These are phyloP conservation scores for Caenorhabditis auriculariae DNA, from an alignment of 2,888 invertebrate species.

Conservation along the genomic window DNA sequence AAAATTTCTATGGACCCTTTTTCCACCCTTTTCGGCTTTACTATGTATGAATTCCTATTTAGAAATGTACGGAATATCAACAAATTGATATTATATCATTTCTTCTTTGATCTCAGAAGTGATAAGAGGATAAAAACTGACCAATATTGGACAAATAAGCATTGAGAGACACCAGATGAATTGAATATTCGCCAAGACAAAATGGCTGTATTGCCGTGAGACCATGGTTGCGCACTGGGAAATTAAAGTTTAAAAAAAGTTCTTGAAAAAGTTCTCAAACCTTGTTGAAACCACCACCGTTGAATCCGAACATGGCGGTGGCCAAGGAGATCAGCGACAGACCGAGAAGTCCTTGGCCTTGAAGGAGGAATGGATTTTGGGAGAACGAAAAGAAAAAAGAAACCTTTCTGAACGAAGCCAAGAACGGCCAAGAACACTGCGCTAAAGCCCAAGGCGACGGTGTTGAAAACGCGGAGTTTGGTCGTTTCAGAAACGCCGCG, in stretches of 20 bases:
- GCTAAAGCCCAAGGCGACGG: slow-evolving; percentile 54
- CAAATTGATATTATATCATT: no score
- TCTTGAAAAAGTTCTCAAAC: slow-evolving; percentile 4
- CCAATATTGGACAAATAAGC: slow-evolving; percentile 56
- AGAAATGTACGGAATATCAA: no score
- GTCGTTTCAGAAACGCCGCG: slow-evolving; percentile 47
- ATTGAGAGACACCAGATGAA: slow-evolving; percentile 60
- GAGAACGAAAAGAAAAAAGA: not conserved
- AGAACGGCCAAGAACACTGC: slow-evolving; percentile 54
- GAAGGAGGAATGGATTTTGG: slow-evolving; percentile 1
- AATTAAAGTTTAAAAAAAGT: not conserved
- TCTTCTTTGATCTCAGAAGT: no score
- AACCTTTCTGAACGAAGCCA: slow-evolving; percentile 44
- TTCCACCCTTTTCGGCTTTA: no score
- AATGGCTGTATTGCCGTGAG: slow-evolving; percentile 58
- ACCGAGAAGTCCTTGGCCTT: slow-evolving; percentile 40
- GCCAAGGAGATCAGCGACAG: slow-evolving; percentile 51
- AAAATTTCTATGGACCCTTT: no score
- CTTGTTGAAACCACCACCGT: slow-evolving; percentile 60
- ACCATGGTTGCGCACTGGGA: slow-evolving; percentile 52
- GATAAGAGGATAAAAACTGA: no score
- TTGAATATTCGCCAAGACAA: slow-evolving; percentile 60
- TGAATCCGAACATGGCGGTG: slow-evolving; percentile 62
- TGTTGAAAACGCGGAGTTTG: slow-evolving; percentile 58
- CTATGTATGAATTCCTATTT: no score